Evolutionary conservation across 2,113 vertebrate genomes (phyloP).

Genomic region (Polyodon spathula): DNA sequence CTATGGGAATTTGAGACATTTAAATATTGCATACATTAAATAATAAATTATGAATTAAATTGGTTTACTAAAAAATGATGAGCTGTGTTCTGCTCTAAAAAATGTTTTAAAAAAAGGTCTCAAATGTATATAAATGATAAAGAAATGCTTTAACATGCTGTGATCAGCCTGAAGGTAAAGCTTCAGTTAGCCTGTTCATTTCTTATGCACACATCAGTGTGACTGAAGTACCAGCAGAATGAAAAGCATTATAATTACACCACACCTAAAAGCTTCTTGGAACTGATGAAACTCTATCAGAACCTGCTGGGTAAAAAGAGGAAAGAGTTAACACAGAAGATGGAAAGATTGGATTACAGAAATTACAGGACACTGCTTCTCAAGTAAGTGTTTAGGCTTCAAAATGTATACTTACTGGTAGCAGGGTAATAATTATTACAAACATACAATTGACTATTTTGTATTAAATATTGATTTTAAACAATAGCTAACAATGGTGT

Average conservation of each 20-base stretch:
- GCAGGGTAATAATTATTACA: no score
- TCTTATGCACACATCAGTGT: slow-evolving; percentile 54
- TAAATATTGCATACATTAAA: no score
- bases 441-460: no score
- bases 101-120: not conserved
- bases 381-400: slow-evolving; percentile 19
- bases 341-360: slow-evolving; percentile 54
- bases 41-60: no score
- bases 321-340: slow-evolving; percentile 51
- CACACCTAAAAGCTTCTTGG: slow-evolving; percentile 68
- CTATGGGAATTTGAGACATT: not conserved
- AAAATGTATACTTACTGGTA: no score
- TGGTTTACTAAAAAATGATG: no score
- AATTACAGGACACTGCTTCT: slow-evolving; percentile 45
- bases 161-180: slow-evolving; percentile 43
- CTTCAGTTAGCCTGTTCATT: slow-evolving; percentile 54
- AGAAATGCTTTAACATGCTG: not conserved
- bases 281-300: slow-evolving; percentile 56
- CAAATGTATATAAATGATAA: not conserved
- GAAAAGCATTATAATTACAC: slow-evolving; percentile 64
- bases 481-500: not conserved
- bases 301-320: slow-evolving; percentile 54
- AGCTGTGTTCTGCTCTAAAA: no score
- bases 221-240: slow-evolving; percentile 59
- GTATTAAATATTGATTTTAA: not conserved